phyloP scores from a whole-genome alignment of 2,888 invertebrate genomes.

The Pinctada fucata region DNA sequence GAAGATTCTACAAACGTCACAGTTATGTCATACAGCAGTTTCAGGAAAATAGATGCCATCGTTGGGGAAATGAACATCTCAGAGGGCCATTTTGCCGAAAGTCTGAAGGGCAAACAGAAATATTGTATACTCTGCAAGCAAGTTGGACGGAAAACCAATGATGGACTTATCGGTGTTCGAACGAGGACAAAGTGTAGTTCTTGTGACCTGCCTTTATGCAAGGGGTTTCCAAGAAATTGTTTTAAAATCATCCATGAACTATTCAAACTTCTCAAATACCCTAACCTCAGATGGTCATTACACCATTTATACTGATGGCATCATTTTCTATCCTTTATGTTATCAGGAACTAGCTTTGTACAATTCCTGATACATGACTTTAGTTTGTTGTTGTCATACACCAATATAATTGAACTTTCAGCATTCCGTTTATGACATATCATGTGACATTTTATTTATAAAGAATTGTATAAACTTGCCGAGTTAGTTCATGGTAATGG shows the following conservation, averaged over 20 bases:
- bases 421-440: too few species aligned
- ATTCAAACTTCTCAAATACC: constrained; percentile 11
- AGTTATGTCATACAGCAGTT: constrained; percentile 9
- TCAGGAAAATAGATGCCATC: constrained; percentile 6
- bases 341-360: too few species aligned
- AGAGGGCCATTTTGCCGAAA: background rate
- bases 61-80: constrained; percentile 4
- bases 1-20: background rate
- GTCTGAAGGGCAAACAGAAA: constrained; percentile 22
- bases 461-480: too few species aligned
- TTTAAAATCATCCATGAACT: constrained; percentile 22
- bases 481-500: too few species aligned
- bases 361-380: too few species aligned
- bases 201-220: constrained; percentile 32
- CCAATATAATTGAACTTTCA: too few species aligned
- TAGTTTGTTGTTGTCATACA: too few species aligned
- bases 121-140: constrained; percentile 25
- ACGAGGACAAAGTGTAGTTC: constrained; percentile 22
- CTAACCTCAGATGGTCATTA: constrained; percentile 14
- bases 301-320: background rate
- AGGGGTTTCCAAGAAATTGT: constrained; percentile 30
- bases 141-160: constrained; percentile 19
- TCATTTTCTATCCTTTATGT: too few species aligned
- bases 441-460: too few species aligned
- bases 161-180: constrained; percentile 2